Conservation (phyloP, 2,888 invertebrate species). For the Beris morrisii region DNA sequence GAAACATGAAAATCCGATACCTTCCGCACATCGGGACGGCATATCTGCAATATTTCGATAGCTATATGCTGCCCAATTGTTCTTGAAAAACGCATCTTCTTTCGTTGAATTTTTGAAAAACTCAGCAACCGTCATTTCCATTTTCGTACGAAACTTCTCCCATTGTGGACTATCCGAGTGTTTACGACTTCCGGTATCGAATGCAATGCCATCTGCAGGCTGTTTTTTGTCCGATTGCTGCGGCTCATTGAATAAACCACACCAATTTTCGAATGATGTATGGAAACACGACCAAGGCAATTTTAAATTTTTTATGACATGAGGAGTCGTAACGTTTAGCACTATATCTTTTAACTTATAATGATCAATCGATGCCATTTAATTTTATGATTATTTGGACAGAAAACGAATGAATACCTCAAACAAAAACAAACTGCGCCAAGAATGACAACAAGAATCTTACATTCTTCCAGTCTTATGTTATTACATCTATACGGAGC, state of each 20-base stretch:
- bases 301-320: slow-evolving; percentile 47
- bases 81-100: slow-evolving; percentile 59
- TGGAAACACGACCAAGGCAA: slow-evolving; percentile 50
- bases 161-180: slow-evolving; percentile 67
- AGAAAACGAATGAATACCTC: too few relatives aligned
- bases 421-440: too few relatives aligned
- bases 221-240: slow-evolving; percentile 3
- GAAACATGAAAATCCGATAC: slow-evolving; percentile 67
- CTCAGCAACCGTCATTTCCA: slow-evolving; percentile 64
- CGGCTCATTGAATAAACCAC: slow-evolving; percentile 39
- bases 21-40: slow-evolving; percentile 50
- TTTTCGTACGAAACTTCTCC: slow-evolving; percentile 70
- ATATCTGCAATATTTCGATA: slow-evolving; percentile 48
- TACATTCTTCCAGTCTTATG: too few relatives aligned
- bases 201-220: slow-evolving; percentile 36
- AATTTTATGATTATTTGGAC: neutral
- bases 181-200: slow-evolving; percentile 45
- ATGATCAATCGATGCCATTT: slow-evolving; percentile 10
- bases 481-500: too few relatives aligned
- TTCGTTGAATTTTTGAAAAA: slow-evolving; percentile 59
- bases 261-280: slow-evolving; percentile 47
- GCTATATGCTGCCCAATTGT: slow-evolving; percentile 48
- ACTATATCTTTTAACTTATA: slow-evolving; percentile 44
- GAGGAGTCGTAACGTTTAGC: slow-evolving; percentile 50
- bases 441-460: too few relatives aligned